Base-by-base conservation (phyloP, 53 echinoderm and acorn worm genomes). In the Actinopyga echinites region DNA sequence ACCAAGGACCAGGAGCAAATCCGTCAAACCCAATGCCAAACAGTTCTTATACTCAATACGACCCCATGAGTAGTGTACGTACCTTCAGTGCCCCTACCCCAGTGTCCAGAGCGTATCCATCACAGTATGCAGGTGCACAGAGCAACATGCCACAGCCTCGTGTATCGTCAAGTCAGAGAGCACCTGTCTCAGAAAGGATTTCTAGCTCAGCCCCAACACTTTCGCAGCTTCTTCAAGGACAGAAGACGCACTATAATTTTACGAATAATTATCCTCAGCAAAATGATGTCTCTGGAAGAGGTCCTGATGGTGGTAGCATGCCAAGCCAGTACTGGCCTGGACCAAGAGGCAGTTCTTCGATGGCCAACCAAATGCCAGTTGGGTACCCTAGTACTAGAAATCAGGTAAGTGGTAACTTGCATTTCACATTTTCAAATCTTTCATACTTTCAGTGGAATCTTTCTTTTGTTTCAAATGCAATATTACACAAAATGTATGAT, bases 171-270 rank as follows among this genome's bases (percentile, higher is more conserved):
- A 80, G 61, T 80, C 81, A 38, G 40, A 59, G 92, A 59, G 78
- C 92, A 35, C 90, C 85, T 69, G 86, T 83, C 31, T 80, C 89
- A n/a, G 91, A 91, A n/a, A 78, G 91, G 82, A 96, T 96, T 57
- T 93, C 96, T 58, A 96, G 89, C 87, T 89, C 94, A 32, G 99
- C 99, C 32, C 99, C 99, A 67, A 99, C 99, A 56, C 99, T 99
- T 83, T 99, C 99, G 65, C 99, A 99, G 80, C 89, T 99, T 79
- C 90, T 99, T 37, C 99, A 99, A 90, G 99, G 99, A 89, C 99
- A 99, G 69, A 99, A 99, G 85, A 92, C 92, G 31, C 88, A 79
- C 69, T 88, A 91, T 77, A 94, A 81, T 87, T 96, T 89, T 80
- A 83, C 90, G 54, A 91, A 91, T 82, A 90, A 84, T 86, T 93